These are phyloP conservation scores for Drosophila parvula DNA, from an alignment of 1,140 invertebrate species.

Conservation along the genomic window DNA sequence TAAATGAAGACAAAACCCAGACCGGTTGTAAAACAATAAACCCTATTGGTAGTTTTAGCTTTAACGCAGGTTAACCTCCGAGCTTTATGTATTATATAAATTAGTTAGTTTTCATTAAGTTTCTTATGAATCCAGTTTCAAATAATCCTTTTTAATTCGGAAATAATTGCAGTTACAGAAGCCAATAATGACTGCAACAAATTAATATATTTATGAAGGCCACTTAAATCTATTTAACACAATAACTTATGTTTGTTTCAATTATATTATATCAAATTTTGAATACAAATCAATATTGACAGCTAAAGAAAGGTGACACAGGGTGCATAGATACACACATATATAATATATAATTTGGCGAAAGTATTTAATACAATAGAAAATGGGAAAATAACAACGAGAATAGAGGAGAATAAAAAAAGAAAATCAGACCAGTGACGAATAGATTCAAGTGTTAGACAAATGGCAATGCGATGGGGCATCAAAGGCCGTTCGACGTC, in stretches of 20 bases:
- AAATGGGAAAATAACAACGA: constrained; percentile 26
- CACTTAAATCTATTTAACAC: neutral
- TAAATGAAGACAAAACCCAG: no score
- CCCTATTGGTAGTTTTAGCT: no score
- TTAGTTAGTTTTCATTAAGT: no score
- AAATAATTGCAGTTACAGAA: no score
- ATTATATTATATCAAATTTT: neutral
- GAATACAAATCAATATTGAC: constrained; percentile 4
- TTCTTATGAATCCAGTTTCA: no score
- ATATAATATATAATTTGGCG: constrained; percentile 23
- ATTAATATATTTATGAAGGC: neutral
- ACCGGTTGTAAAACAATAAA: no score
- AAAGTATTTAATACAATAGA: constrained; percentile 18
- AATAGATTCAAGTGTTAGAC: constrained; percentile 64
- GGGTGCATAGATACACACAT: neutral
- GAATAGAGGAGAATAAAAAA: constrained; percentile 29
- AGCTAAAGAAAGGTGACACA: neutral
- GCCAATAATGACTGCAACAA: neutral
- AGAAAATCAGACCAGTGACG: constrained; percentile 68
- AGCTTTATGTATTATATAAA: no score
- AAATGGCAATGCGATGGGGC: constrained; percentile 45
- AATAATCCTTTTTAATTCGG: no score
- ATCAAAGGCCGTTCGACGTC: constrained; percentile 53
- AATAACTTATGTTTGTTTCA: neutral
- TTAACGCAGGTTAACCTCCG: no score